Evolutionary conservation across 2,797 vertebrate species (phyloP), one percentile per base, ranked within the genome.

Genomic region (Semotilus atromaculatus): DNA sequence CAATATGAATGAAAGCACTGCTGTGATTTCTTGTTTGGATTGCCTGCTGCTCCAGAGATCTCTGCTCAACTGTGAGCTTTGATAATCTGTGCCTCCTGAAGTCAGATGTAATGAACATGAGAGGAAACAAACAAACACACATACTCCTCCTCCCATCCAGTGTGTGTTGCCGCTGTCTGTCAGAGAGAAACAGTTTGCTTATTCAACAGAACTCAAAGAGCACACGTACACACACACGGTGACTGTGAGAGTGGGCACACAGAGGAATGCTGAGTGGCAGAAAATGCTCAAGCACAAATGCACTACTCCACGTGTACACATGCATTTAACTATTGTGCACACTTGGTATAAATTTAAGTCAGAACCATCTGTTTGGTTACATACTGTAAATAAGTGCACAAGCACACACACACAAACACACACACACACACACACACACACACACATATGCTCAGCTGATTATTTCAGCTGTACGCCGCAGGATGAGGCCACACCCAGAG

Each of bases 251-350:
- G 85, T 88, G 67, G 87, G 88, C 71, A 85, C 58, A 64, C 64
- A 58, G 83, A 76, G 84, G 77, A 88, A 85, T 87, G 88, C 74
- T 82, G 86, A 85, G 71, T 68, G 29, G 81, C 81, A 73, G 70
- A 72, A 76, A 48, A 70, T 13, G 18, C 74, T 82, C 26, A 71
- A 18, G 68, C 76, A 80, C 70, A 72, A 62, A 48, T 72, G 58
- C 73, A 80, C 19, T 45, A 3, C 62, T 83, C 23, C 4, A 60
- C 36, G 55, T 34, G 13, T 43, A 71, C 0, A 0, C 4, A 4
- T 36, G 51, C 53, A 21, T 62, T 62, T 79, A 45, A 38, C 66
- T 38, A 29, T 60, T 79, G 75, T 84, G 75, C 36, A 78, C 43
- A 43, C 45, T 21, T 53, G 18, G 16, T 51, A 68, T n/a, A 76